Percentiles rank a stretch among this genome's conserved stretches.
Conservation (phyloP, 2,113 vertebrate genomes). For the Pongo abelii region DNA sequence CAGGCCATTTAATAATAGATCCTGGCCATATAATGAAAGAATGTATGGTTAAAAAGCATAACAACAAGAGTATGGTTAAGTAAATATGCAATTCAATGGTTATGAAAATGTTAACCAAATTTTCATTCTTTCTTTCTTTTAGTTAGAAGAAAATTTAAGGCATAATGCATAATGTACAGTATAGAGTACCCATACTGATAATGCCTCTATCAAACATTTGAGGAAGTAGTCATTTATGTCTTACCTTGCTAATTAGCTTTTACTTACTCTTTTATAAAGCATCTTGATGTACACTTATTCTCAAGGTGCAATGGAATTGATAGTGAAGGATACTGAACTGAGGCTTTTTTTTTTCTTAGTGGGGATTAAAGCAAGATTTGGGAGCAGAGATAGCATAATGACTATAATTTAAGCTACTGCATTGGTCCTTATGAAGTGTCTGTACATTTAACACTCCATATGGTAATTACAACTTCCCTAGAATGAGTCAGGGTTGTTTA, state of each 20-base stretch:
- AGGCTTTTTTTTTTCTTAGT: background rate
- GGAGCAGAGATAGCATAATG: conserved; percentile 26
- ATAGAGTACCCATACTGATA: background rate
- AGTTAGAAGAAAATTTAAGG: background rate
- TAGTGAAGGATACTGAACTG: background rate
- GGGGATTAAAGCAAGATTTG: conserved; percentile 37
- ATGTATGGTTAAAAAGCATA: background rate
- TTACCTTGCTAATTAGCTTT: background rate
- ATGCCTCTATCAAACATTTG: background rate
- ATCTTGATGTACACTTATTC: conserved; percentile 15
- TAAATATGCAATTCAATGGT: background rate
- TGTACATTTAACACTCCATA: conserved; percentile 69
- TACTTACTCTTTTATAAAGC: background rate
- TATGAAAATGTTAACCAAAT: background rate
- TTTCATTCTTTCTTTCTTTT: background rate
- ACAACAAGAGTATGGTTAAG: background rate
- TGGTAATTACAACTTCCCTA: conserved; percentile 74
- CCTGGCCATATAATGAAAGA: background rate
- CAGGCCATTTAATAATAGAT: background rate
- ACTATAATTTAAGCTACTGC: conserved; percentile 63
- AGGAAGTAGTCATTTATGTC: background rate
- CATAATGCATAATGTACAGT: background rate
- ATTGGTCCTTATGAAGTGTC: conserved; percentile 63
- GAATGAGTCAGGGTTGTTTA: conserved; percentile 75
- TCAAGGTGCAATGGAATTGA: background rate